Conservation (phyloP, 2,113 vertebrate genomes). For the Elephas maximus region DNA sequence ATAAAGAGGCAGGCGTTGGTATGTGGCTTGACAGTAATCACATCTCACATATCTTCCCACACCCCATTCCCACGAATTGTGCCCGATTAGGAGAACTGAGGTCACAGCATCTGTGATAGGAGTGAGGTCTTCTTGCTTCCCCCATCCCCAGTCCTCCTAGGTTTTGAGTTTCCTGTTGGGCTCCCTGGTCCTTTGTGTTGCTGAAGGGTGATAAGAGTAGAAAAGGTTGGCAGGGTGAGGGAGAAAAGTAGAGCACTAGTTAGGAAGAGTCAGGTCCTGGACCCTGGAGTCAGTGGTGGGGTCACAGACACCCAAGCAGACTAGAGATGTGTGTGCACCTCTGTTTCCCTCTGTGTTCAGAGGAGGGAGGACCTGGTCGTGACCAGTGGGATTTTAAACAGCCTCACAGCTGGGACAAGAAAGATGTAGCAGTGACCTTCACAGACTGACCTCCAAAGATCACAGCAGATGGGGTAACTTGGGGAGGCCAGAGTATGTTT, state of each 20-base stretch:
- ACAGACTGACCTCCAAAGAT: not conserved
- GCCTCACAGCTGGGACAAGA: accelerated
- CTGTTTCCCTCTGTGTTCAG: not conserved
- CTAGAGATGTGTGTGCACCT: not conserved
- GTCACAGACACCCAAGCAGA: not conserved
- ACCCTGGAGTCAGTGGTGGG: not conserved
- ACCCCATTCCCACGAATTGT: not conserved
- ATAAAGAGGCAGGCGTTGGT: not conserved
- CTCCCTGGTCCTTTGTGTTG: not conserved
- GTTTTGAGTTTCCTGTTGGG: no score
- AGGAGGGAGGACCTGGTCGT: not conserved
- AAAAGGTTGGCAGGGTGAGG: not conserved
- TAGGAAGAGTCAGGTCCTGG: not conserved
- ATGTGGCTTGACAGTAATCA: not conserved
- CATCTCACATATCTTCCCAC: no score
- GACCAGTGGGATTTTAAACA: not conserved
- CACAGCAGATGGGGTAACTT: not conserved
- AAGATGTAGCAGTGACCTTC: not conserved
- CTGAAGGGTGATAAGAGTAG: not conserved
- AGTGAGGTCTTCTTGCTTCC: not conserved
- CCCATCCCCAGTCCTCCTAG: not conserved
- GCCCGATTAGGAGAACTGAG: not conserved
- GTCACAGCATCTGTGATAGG: not conserved
- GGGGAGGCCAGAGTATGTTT: not conserved
- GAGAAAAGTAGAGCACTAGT: not conserved